Percentiles rank a stretch among this genome's conserved stretches.
Conservation (phyloP, 2,797 vertebrate genomes). For the Gymnoscopelus microlampas region DNA sequence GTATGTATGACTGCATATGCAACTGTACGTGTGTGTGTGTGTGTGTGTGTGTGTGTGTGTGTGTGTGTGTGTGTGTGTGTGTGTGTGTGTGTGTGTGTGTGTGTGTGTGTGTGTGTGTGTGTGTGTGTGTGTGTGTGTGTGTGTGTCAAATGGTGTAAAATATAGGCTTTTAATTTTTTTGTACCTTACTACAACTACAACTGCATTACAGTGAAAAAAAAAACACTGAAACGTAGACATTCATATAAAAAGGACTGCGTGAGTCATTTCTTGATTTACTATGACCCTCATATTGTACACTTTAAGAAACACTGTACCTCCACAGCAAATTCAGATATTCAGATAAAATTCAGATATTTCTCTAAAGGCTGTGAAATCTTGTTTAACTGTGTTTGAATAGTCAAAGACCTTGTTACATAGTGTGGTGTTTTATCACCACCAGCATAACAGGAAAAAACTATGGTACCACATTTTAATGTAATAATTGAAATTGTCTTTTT, state of each 20-base stretch:
- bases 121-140: slow-evolving; percentile 6
- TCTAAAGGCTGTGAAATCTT: slow-evolving; percentile 58
- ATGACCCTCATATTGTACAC: slow-evolving; percentile 74
- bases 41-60: not conserved
- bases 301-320: slow-evolving; percentile 77
- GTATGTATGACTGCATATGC: no score
- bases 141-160: slow-evolving; percentile 49
- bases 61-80: slow-evolving; percentile 4
- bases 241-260: slow-evolving; percentile 74
- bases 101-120: slow-evolving; percentile 3
- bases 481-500: slow-evolving; percentile 41
- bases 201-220: slow-evolving; percentile 69
- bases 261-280: slow-evolving; percentile 63
- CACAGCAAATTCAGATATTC: slow-evolving; percentile 64
- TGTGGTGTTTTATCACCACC: slow-evolving; percentile 62
- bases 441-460: slow-evolving; percentile 54
- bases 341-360: slow-evolving; percentile 33
- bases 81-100: not conserved
- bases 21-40: not conserved
- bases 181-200: slow-evolving; percentile 82
- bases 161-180: slow-evolving; percentile 65
- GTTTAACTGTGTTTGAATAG: slow-evolving; percentile 26
- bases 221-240: slow-evolving; percentile 70
- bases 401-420: slow-evolving; percentile 29
- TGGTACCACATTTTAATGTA: slow-evolving; percentile 74